Evolutionary conservation across 2,888 invertebrate species (phyloP), one percentile per base, ranked within the genome.

Genomic region (Neria commutata): DNA sequence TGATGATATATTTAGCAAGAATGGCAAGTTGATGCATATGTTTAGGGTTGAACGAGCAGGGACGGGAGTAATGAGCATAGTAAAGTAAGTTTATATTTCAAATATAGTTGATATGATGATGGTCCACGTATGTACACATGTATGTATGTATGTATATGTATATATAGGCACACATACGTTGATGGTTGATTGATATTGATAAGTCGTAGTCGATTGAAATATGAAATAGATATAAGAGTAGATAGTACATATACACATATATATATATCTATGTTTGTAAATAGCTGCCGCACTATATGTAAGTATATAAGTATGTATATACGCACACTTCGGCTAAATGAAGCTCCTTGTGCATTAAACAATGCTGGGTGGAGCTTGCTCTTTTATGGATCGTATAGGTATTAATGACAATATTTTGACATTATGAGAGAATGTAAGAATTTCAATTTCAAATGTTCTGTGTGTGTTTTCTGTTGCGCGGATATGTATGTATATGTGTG

Each of bases 401-500:
- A 64, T 66, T 67, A 64, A 62, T 70, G 70, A 69, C 68, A 70
- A 69, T 69, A 62, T 70, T 67, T 55, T 64, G 70, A 70, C 69
- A 68, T 63, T 67, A 68, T 70, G 70, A 68, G 70, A n/a, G n/a
- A 64, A 65, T 63, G 64, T 64, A 68, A 67, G 67, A 67, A 67
- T 67, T 65, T 63, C 60, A n/a, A n/a, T n/a, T n/a, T n/a, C n/a
- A n/a, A n/a, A n/a, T n/a, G n/a, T n/a, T n/a, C n/a, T n/a, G n/a
- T n/a, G n/a, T n/a, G n/a, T n/a, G n/a, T n/a, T n/a, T n/a, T n/a
- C n/a, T n/a, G n/a, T n/a, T n/a, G n/a, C n/a, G n/a, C n/a, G n/a
- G n/a, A n/a, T n/a, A n/a, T n/a, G n/a, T n/a, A n/a, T n/a, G n/a
- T n/a, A n/a, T n/a, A n/a, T n/a, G n/a, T n/a, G n/a, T n/a, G n/a